A percentile compares a stretch with the other conserved stretches of the same genome.
These are phyloP conservation scores for Labeo rohita DNA, from an alignment of 2,113 vertebrate genomes.

Conservation along the genomic window DNA sequence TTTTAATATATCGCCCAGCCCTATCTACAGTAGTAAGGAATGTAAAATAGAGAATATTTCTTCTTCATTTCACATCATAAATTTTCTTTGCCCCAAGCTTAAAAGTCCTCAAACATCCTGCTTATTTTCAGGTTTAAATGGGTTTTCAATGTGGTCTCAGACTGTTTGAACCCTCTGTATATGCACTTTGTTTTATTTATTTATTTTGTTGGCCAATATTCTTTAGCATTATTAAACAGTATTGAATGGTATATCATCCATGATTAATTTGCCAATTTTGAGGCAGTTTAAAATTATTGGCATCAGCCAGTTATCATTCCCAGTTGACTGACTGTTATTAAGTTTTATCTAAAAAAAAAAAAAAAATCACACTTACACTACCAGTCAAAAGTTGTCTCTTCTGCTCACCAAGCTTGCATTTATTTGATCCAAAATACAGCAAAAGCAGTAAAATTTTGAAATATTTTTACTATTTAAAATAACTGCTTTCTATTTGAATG, in stretches of 20 bases:
- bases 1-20: no score
- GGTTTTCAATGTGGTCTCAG: not conserved
- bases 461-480: no score
- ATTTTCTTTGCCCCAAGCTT: not conserved
- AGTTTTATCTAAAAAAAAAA: not conserved
- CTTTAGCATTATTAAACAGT: not conserved
- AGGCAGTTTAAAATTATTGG: not conserved
- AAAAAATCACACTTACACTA: no score
- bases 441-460: no score
- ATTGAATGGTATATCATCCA: not conserved
- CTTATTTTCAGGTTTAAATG: not conserved
- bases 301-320: not conserved
- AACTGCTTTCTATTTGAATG: no score
- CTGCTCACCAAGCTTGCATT: no score
- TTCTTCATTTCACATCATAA: not conserved
- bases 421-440: no score
- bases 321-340: not conserved
- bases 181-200: not conserved
- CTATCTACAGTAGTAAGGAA: not conserved
- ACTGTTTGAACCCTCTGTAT: not conserved
- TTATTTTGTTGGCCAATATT: not conserved
- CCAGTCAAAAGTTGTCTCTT: no score
- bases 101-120: not conserved
- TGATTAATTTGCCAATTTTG: not conserved
- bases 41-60: not conserved